Conservation (phyloP, 2,888 invertebrate species). For the Pristionchus fissidentatus region DNA sequence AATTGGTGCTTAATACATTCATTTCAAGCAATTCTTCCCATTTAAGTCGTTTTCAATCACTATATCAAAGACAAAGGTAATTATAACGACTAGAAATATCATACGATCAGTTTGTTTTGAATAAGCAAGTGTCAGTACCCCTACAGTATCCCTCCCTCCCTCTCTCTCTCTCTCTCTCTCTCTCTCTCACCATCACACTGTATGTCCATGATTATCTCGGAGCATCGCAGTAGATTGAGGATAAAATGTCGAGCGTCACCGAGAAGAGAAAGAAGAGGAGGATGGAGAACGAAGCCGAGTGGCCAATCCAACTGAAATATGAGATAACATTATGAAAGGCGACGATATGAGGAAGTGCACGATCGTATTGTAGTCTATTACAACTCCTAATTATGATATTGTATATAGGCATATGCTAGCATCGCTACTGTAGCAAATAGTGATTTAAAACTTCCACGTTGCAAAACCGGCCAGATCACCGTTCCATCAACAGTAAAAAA, state of each 20-base stretch:
- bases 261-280: background rate
- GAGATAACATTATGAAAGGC: no score
- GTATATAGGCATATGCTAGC: no score
- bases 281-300: conserved; percentile 16
- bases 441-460: no score
- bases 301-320: conserved; percentile 39
- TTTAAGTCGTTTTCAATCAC: no score
- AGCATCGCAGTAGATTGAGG: conserved; percentile 42
- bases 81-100: background rate
- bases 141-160: background rate
- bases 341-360: no score
- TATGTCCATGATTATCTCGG: conserved; percentile 42
- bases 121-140: background rate
- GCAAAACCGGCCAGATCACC: no score
- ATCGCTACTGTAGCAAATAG: no score
- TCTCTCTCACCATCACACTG: conserved; percentile 29
- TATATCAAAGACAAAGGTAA: background rate
- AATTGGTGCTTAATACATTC: no score
- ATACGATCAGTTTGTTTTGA: background rate
- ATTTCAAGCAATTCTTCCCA: no score
- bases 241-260: conserved; percentile 27
- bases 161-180: background rate
- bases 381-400: no score
- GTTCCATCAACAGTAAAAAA: background rate
- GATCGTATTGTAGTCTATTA: no score